Conservation (phyloP, 2,888 invertebrate species). For the Apeira syringaria region DNA sequence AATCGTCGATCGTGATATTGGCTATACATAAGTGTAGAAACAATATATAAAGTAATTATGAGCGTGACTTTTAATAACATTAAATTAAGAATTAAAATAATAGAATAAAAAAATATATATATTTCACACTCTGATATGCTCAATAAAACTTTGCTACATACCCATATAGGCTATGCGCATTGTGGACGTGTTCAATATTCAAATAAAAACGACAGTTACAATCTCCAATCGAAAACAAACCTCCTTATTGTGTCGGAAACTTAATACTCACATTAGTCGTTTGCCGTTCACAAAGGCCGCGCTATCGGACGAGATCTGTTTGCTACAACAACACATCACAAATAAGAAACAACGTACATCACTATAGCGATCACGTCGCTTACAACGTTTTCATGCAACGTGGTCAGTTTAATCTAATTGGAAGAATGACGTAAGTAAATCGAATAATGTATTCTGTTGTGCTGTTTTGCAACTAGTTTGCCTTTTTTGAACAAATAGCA, state of each 20-base stretch:
- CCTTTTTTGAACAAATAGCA: constrained; percentile 50
- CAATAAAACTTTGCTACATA: too few relatives aligned
- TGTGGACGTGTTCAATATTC: too few relatives aligned
- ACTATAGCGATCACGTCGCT: background rate
- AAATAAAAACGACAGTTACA: constrained; percentile 42
- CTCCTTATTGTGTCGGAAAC: constrained; percentile 46
- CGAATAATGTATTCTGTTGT: background rate
- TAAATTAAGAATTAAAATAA: too few relatives aligned
- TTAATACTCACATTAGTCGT: constrained; percentile 44
- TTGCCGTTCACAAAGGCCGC: constrained; percentile 32
- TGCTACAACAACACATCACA: constrained; percentile 35
- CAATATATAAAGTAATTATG: too few relatives aligned
- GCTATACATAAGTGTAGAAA: too few relatives aligned
- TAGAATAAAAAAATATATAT: too few relatives aligned
- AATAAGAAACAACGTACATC: background rate
- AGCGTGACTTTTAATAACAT: too few relatives aligned
- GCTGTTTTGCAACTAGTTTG: background rate
- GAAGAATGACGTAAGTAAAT: background rate
- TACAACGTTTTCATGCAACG: background rate
- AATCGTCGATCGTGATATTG: too few relatives aligned
- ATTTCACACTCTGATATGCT: too few relatives aligned
- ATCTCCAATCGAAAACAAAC: constrained; percentile 55
- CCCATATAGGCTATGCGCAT: too few relatives aligned
- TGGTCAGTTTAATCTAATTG: background rate
- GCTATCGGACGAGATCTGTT: constrained; percentile 40